phyloP scores from a whole-genome alignment of 1,140 invertebrate species.

The Wiebesia pumilae region DNA sequence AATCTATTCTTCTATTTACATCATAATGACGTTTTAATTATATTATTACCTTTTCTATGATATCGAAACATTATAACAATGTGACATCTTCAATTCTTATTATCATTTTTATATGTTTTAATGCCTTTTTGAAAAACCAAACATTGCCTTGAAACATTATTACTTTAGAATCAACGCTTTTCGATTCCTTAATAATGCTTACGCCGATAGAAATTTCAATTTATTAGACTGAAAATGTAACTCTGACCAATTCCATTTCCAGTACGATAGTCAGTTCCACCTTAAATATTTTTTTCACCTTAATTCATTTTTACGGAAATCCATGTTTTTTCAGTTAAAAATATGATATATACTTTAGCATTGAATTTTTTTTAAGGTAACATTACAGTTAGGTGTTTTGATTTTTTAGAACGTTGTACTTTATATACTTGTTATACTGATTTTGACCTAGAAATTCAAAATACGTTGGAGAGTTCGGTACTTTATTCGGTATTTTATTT shows the following conservation, averaged over 20 bases:
- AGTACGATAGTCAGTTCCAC: not conserved
- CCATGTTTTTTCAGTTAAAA: not conserved
- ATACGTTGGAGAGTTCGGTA: no score
- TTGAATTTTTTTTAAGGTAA: no score
- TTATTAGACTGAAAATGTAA: constrained; percentile 25
- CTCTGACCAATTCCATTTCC: constrained; percentile 6
- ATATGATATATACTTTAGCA: not conserved
- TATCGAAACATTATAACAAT: not conserved
- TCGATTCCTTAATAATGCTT: not conserved
- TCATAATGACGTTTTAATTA: not conserved
- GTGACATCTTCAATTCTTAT: not conserved
- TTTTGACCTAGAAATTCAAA: no score
- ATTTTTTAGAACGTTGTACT: no score
- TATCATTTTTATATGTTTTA: not conserved
- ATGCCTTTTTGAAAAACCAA: not conserved
- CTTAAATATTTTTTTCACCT: not conserved
- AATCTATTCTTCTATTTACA: not conserved
- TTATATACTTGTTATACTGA: no score
- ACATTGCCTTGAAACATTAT: not conserved
- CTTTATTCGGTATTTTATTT: no score
- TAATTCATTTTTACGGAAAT: not conserved
- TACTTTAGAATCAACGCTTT: not conserved
- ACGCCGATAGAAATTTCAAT: constrained; percentile 16
- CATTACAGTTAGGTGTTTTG: no score
- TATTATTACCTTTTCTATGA: not conserved